Percentiles rank a stretch among this genome's conserved stretches.
Conservation (phyloP, 2,888 invertebrate genomes). For the Orchesellides sinensis region DNA sequence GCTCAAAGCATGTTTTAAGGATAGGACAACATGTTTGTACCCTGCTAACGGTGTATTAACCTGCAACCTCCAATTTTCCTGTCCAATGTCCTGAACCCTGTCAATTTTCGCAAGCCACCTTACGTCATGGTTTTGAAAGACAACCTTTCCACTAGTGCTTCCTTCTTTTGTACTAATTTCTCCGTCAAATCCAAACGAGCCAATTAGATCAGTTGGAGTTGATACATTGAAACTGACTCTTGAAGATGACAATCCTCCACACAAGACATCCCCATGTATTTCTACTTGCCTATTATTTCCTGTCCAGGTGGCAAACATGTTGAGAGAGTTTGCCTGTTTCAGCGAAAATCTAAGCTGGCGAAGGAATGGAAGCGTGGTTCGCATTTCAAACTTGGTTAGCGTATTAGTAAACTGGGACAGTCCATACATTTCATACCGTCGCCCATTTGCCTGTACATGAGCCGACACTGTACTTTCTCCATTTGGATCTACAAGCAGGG, state of each 20-base stretch:
- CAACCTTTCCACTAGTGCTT: constrained; percentile 18
- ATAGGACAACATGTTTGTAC: constrained; percentile 65
- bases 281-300: constrained; percentile 67
- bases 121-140: constrained; percentile 70
- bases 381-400: constrained; percentile 52
- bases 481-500: constrained; percentile 45
- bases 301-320: constrained; percentile 41
- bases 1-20: constrained; percentile 23
- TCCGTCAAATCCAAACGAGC: constrained; percentile 57
- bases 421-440: constrained; percentile 66
- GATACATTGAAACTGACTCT: constrained; percentile 64
- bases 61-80: constrained; percentile 59
- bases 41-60: constrained; percentile 67
- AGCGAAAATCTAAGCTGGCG: constrained; percentile 47
- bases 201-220: constrained; percentile 67
- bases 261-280: constrained; percentile 64
- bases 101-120: constrained; percentile 69
- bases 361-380: constrained; percentile 63
- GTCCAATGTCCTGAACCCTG: constrained; percentile 26
- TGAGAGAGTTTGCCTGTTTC: constrained; percentile 23
- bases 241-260: constrained; percentile 55
- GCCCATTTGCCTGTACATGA: constrained; percentile 62
- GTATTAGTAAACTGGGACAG: constrained; percentile 48
- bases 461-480: constrained; percentile 60
- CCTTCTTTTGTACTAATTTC: constrained; percentile 45